A percentile compares a stretch with the other conserved stretches of the same genome.
These are phyloP conservation scores for Campylorhamphus procurvoides DNA, from an alignment of 2,113 vertebrate genomes.

Conservation along the genomic window DNA sequence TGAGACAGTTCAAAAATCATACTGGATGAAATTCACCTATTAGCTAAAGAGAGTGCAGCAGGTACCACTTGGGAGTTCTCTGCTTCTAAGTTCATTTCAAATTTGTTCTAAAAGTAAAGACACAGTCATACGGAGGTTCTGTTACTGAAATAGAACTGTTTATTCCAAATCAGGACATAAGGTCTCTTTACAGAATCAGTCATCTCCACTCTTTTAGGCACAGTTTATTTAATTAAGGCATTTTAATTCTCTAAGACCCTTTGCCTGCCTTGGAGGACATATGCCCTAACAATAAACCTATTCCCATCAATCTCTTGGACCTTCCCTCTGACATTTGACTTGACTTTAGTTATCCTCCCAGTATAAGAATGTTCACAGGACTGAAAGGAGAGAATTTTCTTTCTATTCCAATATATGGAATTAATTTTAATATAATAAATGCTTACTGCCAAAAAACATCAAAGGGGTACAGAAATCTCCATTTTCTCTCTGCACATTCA, in stretches of 20 bases:
- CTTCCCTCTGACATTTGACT: not conserved
- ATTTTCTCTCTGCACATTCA: not conserved
- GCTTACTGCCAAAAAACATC: not conserved
- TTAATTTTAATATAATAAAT: not conserved
- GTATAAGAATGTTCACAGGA: not conserved
- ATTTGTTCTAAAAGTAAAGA: not conserved
- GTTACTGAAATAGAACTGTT: not conserved
- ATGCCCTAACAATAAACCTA: not conserved
- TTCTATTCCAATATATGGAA: not conserved
- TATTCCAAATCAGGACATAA: not conserved
- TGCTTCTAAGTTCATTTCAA: not conserved
- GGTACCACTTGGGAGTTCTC: not conserved
- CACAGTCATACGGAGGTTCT: not conserved
- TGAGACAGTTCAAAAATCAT: not conserved
- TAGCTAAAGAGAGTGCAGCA: not conserved
- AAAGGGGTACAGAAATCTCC: not conserved
- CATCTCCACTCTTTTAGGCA: not conserved
- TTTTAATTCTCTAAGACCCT: not conserved
- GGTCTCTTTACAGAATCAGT: not conserved
- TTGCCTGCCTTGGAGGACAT: not conserved
- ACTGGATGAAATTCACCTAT: not conserved
- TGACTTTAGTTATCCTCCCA: not conserved
- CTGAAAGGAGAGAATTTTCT: not conserved
- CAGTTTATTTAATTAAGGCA: not conserved
- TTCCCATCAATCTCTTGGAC: not conserved